Evolutionary conservation across 2,113 vertebrate genomes (phyloP), one percentile per base, ranked within the genome.

Genomic region (Hydrolagus affinis): DNA sequence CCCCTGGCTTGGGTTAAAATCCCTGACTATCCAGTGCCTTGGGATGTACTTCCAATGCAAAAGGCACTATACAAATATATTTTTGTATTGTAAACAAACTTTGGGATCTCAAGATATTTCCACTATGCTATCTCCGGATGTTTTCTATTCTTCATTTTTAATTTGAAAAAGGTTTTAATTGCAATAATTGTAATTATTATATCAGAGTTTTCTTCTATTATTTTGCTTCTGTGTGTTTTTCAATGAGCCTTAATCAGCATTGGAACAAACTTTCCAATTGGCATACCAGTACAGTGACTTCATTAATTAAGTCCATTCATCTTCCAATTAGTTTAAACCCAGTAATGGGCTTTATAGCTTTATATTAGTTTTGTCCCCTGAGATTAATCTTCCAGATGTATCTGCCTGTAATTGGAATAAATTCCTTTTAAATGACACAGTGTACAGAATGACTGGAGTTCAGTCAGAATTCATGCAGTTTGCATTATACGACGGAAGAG

Each of bases 241-340:
- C 44, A 44, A 44, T 44, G 15, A 78, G 56, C 21, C 56, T 62
- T 78, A 23, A 62, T 23, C 4, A 78, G 12, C 4, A 62, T 14
- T 78, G 21, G 25, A 23, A 9, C 12, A 11, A 60, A 78, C 76
- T 78, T 78, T 59, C 57, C 56, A 83, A 62, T 21, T 30, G 60
- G 64, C 30, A 62, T 21, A 66, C 8, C 11, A 64, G 23, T 17
- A 64, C 77, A 2, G 28, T 83, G 11, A 66, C 28, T 17, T 44
- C 44, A 44, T 44, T 44, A 44, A 28, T 66, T 83, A 64, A 15
- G 14, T 80, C 64, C 64, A 28, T 83, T 83, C 62, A 66, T 25
- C 10, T 83, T 66, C 15, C 59, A 78, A 17, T 64, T 30, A 83
- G 25, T 83, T 66, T 64, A 83, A 83, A 83, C 23, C 28, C 10